Evolutionary conservation across 2,113 vertebrate species (phyloP).

Genomic region (Microtus oregoni): DNA sequence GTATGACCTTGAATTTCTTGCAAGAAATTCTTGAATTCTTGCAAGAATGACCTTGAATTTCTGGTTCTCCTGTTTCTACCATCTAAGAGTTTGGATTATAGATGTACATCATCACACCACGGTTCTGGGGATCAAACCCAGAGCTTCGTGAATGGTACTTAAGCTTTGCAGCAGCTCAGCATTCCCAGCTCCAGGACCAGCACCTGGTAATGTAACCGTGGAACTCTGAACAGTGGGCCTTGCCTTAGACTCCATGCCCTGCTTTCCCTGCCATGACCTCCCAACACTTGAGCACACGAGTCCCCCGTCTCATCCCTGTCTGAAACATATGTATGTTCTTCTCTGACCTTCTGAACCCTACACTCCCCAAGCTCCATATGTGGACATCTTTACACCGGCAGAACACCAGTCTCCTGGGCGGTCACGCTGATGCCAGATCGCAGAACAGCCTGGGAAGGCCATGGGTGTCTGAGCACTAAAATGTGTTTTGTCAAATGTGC

Average conservation of each 20-base stretch:
- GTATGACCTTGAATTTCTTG: not conserved
- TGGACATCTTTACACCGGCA: not conserved
- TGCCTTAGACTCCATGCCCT: too few species aligned
- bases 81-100: not conserved
- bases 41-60: not conserved
- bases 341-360: not conserved
- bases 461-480: not conserved
- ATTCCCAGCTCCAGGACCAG: not conserved
- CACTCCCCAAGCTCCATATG: not conserved
- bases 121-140: not conserved
- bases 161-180: too few species aligned
- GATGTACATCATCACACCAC: not conserved
- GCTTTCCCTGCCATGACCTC: accelerated
- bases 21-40: not conserved
- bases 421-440: not conserved
- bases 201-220: accelerated
- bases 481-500: not conserved
- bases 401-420: not conserved
- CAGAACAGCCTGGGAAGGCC: not conserved
- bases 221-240: not conserved
- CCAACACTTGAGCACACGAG: too few species aligned
- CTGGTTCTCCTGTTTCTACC: too few species aligned
- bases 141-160: not conserved
- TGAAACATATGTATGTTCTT: not conserved
- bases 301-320: too few species aligned